Conservation (phyloP, 1,140 invertebrate genomes). For the Adoxophyes honmai region DNA sequence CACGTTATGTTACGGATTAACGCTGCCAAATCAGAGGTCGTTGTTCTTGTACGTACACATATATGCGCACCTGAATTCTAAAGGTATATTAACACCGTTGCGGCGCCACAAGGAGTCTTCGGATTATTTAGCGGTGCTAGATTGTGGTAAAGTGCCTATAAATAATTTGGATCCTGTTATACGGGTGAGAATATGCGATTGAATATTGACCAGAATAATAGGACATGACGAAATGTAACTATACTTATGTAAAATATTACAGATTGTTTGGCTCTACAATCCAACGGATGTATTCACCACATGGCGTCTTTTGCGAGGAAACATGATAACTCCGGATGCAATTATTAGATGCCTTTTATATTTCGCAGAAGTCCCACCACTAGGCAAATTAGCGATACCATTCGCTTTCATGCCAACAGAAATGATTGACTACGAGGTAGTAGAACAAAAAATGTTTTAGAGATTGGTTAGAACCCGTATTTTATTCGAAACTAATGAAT, state of each 20-base stretch:
- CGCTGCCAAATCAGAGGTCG: slow-evolving; percentile 55
- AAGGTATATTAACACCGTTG: slow-evolving; percentile 49
- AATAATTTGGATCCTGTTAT: slow-evolving; percentile 71
- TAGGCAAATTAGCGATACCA: slow-evolving; percentile 59
- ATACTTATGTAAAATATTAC: slow-evolving; percentile 16
- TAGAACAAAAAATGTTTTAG: background rate
- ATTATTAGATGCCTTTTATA: slow-evolving; percentile 58
- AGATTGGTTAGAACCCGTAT: too few relatives aligned
- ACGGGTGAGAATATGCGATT: slow-evolving; percentile 46
- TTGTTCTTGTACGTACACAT: slow-evolving; percentile 52
- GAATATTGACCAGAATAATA: too few relatives aligned
- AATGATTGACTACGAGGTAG: slow-evolving; percentile 70
- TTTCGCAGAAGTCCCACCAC: slow-evolving; percentile 59
- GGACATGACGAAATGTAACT: background rate
- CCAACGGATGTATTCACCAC: slow-evolving; percentile 62
- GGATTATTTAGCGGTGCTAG: slow-evolving; percentile 47
- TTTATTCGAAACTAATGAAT: background rate
- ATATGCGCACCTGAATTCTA: slow-evolving; percentile 41
- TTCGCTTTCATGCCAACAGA: slow-evolving; percentile 68
- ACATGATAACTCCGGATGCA: slow-evolving; percentile 38
- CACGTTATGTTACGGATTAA: slow-evolving; percentile 54
- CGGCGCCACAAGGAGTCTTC: slow-evolving; percentile 33
- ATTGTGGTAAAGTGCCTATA: slow-evolving; percentile 67
- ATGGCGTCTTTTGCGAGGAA: slow-evolving; percentile 58
- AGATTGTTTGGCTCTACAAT: slow-evolving; percentile 69